A percentile compares a stretch with the other conserved stretches of the same genome.
Evolutionary conservation across 2,888 invertebrate species (phyloP).

Genomic region (Piscicola geometra): DNA sequence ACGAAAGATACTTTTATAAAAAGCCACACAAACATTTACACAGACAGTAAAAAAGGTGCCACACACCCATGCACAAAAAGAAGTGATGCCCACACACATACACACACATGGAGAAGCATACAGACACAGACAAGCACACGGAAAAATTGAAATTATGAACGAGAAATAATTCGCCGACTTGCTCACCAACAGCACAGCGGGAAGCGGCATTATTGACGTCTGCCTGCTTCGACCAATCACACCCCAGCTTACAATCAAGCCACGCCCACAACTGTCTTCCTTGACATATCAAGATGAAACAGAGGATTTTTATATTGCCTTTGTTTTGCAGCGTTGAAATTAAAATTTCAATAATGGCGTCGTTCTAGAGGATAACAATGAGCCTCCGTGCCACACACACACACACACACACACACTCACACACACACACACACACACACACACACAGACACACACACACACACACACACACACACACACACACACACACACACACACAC

Average conservation of each 20-base stretch:
- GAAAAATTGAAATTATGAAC: conserved; percentile 11
- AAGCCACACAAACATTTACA: not conserved
- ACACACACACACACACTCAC: not conserved
- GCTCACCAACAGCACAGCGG: conserved; percentile 31
- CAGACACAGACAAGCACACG: conserved; percentile 16
- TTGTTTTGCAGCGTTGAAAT: not conserved
- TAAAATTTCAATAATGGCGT: too few relatives aligned
- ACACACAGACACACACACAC: conserved; percentile 10
- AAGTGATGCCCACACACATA: not conserved
- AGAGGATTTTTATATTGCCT: not conserved
- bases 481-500: conserved; percentile 9
- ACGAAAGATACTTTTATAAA: too few relatives aligned
- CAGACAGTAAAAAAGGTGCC: too few relatives aligned
- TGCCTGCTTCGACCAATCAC: conserved; percentile 21
- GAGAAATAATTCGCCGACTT: conserved; percentile 20
- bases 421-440: conserved; percentile 13
- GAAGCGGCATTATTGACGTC: conserved; percentile 33
- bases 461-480: conserved; percentile 15
- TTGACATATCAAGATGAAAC: not conserved
- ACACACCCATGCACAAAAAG: too few relatives aligned
- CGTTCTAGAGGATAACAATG: too few relatives aligned
- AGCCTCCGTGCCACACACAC: too few relatives aligned
- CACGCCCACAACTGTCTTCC: conserved; percentile 10
- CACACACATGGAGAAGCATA: not conserved
- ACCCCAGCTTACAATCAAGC: not conserved